Evolutionary conservation across 2,797 vertebrate species (phyloP), one percentile per base, ranked within the genome.

Genomic region (Galago senegalensis): DNA sequence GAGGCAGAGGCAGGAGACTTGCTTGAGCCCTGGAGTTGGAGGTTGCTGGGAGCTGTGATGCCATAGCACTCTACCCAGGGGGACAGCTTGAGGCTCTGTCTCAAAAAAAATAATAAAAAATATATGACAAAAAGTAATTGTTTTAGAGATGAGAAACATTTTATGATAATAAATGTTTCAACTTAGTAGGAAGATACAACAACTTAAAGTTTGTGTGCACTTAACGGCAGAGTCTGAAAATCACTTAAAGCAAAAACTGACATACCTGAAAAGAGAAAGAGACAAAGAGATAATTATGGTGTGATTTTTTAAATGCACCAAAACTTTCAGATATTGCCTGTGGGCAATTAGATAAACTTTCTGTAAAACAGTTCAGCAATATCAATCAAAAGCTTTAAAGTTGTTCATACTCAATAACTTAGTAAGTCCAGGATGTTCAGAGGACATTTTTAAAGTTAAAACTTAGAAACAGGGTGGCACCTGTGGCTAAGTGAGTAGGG

Each of bases 381-480:
- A 88, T 53, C 37, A 84, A 31, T 85, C 7, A 80, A 94, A 73
- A 93, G n/a, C 23, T 81, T 88, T 60, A 84, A 61, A 69, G 76
- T 86, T 81, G 69, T 63, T 77, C 61, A 77, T 69, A 69, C 2
- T 23, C 72, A 76, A 13, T 60, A 82, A 84, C 37, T 72, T 43
- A 76, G 5, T 65, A 65, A 72, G 58, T 65, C 16, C 21, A 79
- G 56, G 56, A 70, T 63, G 34, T 58, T 87, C 20, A 75, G 37
- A 92, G 65, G n/a, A 73, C 25, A 85, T 80, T 75, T 94, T 94
- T 37, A 60, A 60, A 49, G 79, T 40, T 80, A 89, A 94, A 93
- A 89, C 73, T 73, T 10, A 69, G 70, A 89, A 84, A 84, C 1
- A 58, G 46, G 46, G 11, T 7, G 10, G 46, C 12, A 12, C 46